A percentile compares a stretch with the other conserved stretches of the same genome.
These are phyloP conservation scores for Meliscaeva auricollis DNA, from an alignment of 2,888 invertebrate genomes.

Conservation along the genomic window DNA sequence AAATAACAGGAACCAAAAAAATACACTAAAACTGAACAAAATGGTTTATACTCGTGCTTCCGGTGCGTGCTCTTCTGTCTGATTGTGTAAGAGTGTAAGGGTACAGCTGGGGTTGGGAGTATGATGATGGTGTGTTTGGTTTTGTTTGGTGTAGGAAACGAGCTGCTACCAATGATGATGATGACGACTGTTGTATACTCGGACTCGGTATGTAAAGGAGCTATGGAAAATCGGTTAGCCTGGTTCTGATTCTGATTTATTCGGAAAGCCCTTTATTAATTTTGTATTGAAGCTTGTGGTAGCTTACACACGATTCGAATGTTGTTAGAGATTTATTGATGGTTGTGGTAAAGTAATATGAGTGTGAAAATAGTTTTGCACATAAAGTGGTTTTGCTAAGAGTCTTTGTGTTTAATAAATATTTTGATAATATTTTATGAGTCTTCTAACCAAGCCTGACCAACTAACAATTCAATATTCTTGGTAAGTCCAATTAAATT, in stretches of 20 bases:
- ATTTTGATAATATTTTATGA: too few relatives aligned
- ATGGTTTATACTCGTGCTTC: slow-evolving; percentile 38
- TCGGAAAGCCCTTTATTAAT: slow-evolving; percentile 68
- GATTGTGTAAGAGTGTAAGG: slow-evolving; percentile 24
- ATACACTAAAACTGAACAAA: slow-evolving; percentile 23
- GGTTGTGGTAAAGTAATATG: slow-evolving; percentile 38
- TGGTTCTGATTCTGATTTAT: slow-evolving; percentile 60
- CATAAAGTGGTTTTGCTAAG: too few relatives aligned
- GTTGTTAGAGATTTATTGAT: slow-evolving; percentile 52
- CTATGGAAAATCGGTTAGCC: slow-evolving; percentile 27
- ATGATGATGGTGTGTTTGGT: background rate
- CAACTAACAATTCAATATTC: too few relatives aligned
- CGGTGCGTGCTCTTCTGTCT: slow-evolving; percentile 40
- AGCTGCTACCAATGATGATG: slow-evolving; percentile 3
- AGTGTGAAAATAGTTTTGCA: slow-evolving; percentile 41
- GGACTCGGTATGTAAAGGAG: background rate
- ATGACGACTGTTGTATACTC: background rate
- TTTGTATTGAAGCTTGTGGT: slow-evolving; percentile 63
- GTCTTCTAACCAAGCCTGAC: too few relatives aligned
- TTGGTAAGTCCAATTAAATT: too few relatives aligned
- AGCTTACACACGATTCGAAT: slow-evolving; percentile 47
- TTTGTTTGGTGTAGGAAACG: background rate
- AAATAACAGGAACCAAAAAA: background rate
- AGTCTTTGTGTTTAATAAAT: too few relatives aligned
- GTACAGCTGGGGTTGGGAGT: too few relatives aligned